Base-by-base conservation (phyloP, 2,113 vertebrate genomes). In the Harpagus bidentatus region DNA sequence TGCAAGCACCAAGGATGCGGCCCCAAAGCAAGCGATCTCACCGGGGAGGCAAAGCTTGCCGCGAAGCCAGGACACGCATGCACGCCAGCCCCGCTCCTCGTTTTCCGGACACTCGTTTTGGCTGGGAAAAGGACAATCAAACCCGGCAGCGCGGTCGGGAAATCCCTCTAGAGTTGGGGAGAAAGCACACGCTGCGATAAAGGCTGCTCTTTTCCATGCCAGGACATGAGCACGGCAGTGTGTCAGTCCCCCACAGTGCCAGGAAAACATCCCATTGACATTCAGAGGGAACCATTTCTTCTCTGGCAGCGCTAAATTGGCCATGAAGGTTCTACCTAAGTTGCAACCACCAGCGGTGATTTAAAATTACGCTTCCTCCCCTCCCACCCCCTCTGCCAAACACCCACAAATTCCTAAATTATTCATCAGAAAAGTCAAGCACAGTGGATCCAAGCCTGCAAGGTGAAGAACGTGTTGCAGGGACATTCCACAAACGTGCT, bases 121-220 rank as follows among this genome's bases (percentile, higher is more conserved):
- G 40, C 43, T 38, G 43, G 11, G 26, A 47, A 77, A 36, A 61
- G 43, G 73, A 47, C 42, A 31, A 23, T 6, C 2, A 4, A 53
- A 42, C 50, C 50, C 13, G 69, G 48, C 69, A 22, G n/a, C 1
- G 5, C 1, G 2, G 14, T 13, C 0, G 3, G 55, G 42, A 76
- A 36, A 59, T 59, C 42, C 42, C 72, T 76, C 55, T 2, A 3
- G 55, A 47, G 26, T 22, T 1, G 8, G 25, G 42, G 18, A 36
- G 32, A 47, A 45, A n/a, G 32, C 4, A 0, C 4, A 0, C 5
- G 4, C 5, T 28, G 53, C 1, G 10, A 21, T 61, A 61, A 38
- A 77, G 7, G 56, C 43, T 11, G 43, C 56, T 61, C 43, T 36
- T 17, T 23, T 19, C 73, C 73, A 5, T 5, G 56, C 42, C 25